A percentile compares a stretch with the other conserved stretches of the same genome.
Conservation (phyloP, 2,888 invertebrate genomes). For the Lithophane socia region DNA sequence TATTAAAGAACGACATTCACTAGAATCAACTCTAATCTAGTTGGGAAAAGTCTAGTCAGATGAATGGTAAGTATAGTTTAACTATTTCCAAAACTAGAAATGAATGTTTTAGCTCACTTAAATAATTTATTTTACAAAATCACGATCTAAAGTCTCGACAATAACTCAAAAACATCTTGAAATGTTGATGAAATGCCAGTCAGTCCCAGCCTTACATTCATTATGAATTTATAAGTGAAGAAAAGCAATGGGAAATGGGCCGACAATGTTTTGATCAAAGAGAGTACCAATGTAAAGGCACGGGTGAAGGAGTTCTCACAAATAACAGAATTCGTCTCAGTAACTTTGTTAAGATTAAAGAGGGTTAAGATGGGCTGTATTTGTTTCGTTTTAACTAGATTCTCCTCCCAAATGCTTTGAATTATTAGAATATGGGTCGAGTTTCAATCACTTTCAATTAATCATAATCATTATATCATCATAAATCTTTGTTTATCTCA, state of each 20-base stretch:
- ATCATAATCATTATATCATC: too few relatives aligned
- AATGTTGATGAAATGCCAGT: not conserved
- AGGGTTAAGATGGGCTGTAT: conserved; percentile 23
- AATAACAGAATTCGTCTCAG: conserved; percentile 22
- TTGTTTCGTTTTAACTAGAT: conserved; percentile 19
- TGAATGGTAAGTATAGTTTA: not conserved
- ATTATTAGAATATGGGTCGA: not conserved
- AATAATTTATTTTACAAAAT: not conserved
- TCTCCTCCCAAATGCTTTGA: not conserved
- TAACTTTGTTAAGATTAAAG: conserved; percentile 32
- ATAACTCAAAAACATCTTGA: not conserved
- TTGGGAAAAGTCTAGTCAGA: not conserved
- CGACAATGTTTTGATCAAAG: conserved; percentile 36
- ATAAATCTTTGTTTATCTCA: too few relatives aligned
- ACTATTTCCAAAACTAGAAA: not conserved
- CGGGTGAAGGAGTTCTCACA: conserved; percentile 29
- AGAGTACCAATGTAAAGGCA: conserved; percentile 1
- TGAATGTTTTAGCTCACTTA: not conserved
- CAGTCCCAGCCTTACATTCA: not conserved
- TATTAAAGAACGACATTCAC: too few relatives aligned
- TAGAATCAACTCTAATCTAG: not conserved
- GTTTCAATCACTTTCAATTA: not conserved
- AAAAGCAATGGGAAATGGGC: conserved; percentile 45
- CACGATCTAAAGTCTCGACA: not conserved
- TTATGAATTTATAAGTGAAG: conserved; percentile 39